Evolutionary conservation across 2,888 invertebrate genomes (phyloP).

Genomic region (Linnaemya vulpina): DNA sequence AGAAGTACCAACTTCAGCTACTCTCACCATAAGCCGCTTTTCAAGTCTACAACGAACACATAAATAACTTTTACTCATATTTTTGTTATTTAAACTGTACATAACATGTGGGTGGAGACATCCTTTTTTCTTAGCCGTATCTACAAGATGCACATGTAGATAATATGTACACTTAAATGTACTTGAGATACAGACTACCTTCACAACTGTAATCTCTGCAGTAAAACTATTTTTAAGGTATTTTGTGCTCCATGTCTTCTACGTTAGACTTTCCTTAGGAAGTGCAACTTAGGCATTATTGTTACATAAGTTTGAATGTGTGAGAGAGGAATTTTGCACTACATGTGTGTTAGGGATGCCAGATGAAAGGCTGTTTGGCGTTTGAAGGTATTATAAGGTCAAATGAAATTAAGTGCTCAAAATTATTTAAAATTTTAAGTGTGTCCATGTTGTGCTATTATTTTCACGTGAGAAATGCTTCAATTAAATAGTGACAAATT

Average conservation of each 20-base stretch:
- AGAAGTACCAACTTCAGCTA: conserved; percentile 17
- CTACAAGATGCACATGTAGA: conserved; percentile 5
- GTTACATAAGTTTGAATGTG: background rate
- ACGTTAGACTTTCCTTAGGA: background rate
- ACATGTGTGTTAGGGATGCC: background rate
- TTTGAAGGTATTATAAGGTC: too few relatives aligned
- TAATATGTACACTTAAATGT: conserved; percentile 1
- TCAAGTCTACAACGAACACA: background rate
- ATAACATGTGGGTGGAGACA: background rate
- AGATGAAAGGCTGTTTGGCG: too few relatives aligned
- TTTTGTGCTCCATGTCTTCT: conserved; percentile 29
- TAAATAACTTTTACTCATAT: background rate
- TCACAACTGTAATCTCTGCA: background rate
- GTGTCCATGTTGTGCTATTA: too few relatives aligned
- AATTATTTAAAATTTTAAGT: too few relatives aligned
- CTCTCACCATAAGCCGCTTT: background rate
- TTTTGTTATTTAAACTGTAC: conserved; percentile 6
- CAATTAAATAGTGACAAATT: too few relatives aligned
- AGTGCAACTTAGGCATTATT: conserved; percentile 3
- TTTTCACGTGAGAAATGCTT: too few relatives aligned
- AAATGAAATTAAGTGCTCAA: too few relatives aligned
- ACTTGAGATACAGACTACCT: background rate
- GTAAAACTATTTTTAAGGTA: conserved; percentile 27
- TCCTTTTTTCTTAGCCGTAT: background rate
- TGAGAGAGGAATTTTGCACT: background rate